Base-by-base conservation (phyloP, 2,797 vertebrate species). In the Geotria australis region DNA sequence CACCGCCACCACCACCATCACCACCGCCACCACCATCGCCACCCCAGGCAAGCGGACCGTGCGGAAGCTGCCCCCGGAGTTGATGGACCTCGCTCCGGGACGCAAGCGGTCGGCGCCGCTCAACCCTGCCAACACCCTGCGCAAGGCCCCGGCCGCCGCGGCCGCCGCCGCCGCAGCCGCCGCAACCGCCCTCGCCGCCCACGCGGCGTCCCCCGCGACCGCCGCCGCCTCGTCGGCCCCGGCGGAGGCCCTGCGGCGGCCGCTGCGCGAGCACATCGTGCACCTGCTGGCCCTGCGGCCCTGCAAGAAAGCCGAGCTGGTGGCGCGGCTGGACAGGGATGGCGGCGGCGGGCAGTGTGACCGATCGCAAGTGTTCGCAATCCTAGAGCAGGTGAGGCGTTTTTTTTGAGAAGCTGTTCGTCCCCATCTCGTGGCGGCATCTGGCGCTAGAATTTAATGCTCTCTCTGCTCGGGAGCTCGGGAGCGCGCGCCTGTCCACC, bases 91-190 rank as follows among this genome's bases (percentile, higher is more conserved):
- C 48, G 79, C 69, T 48, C 82, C 80, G 2, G 71, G 80, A 66
- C 78, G 80, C 62, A 91, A 86, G 67, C 76, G 78, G 47, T 83
- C 79, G n/a, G 83, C 73, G 3, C 80, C 78, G 53, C 74, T 81
- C 64, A 91, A 86, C 67, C 80, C 78, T 67, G 80, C 83, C 65
- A 77, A 71, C 60, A 75, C 74, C 1, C 74, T 81, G 66, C 73
- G 77, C 60, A 85, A 76, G 74, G 71, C 72, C 66, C n/a, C n/a
- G 8, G 7, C 3, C 51, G 7, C 24, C 8, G 8, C n/a, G 24
- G n/a, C n/a, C n/a, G 8, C 8, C 9, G n/a, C 24, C n/a, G 24
- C 8, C 2, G n/a, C 51, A n/a, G 51, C 24, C n/a, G n/a, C n/a
- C n/a, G 9, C 24, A 55, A n/a, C n/a, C n/a, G 51, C n/a, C 24